These are phyloP conservation scores for zebrafish (Danio rerio) DNA, from an alignment of 2,113 vertebrate species.

Conservation along the genomic window GRCz12tu NC_133182.1:73762501-73763000, in stretches of 20 bases:
- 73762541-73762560: constrained; percentile 60
- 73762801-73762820: constrained; percentile 42
- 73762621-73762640: constrained; percentile 77
- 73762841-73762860: constrained; percentile 50
- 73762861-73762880: constrained; percentile 60
- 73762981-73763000: constrained; percentile 29
- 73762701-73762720: constrained; percentile 54
- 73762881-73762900: constrained; percentile 53
- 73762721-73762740: constrained; percentile 29
- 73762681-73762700: constrained; percentile 58
- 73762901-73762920: constrained; percentile 53
- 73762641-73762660: constrained; percentile 73
- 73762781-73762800: constrained; percentile 49
- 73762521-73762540: constrained; percentile 53
- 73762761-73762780: constrained; percentile 56
- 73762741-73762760: constrained; percentile 50
- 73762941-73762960: constrained; percentile 33
- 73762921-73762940: constrained; percentile 53
- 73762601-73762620: constrained; percentile 72
- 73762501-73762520: constrained; percentile 39
- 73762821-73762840: constrained; percentile 42
- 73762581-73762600: constrained; percentile 65
- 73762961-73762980: neutral
- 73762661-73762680: constrained; percentile 68
- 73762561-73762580: constrained; percentile 66